A percentile compares a stretch with the other conserved stretches of the same genome.
These are phyloP conservation scores for Python bivittatus DNA, from an alignment of 2,113 vertebrate species.

Conservation along the genomic window DNA sequence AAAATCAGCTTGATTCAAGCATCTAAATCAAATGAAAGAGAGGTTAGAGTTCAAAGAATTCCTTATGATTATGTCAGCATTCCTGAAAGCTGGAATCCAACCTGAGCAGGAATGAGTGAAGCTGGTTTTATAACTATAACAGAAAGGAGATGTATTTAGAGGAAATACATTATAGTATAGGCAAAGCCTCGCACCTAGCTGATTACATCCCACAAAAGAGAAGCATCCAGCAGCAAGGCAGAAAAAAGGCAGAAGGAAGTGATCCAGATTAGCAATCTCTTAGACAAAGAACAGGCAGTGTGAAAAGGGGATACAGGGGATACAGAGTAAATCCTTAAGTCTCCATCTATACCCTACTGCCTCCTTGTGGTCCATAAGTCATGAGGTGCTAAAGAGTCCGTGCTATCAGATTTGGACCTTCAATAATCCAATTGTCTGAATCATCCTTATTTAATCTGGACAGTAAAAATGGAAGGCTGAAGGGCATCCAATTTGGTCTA, in stretches of 20 bases:
- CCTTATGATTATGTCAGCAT: neutral
- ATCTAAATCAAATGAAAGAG: no score
- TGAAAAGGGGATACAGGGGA: neutral
- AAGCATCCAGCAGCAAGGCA: neutral
- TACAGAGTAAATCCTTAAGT: neutral
- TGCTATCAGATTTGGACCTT: neutral
- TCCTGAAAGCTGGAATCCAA: neutral
- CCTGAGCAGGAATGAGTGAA: neutral
- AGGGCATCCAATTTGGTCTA: neutral
- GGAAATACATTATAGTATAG: neutral
- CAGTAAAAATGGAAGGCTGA: neutral
- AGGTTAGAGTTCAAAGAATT: neutral
- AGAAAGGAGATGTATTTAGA: neutral
- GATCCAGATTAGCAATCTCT: neutral
- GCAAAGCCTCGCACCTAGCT: neutral
- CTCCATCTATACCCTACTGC: neutral
- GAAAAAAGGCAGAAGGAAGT: neutral
- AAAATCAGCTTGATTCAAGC: neutral
- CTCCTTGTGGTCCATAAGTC: neutral
- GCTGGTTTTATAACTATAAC: neutral
- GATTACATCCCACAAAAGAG: neutral
- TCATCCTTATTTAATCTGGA: neutral
- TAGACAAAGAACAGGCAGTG: neutral
- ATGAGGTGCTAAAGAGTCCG: neutral
- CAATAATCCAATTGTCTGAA: neutral